Conservation (phyloP, 2,888 invertebrate genomes). For the Tuta absoluta region DNA sequence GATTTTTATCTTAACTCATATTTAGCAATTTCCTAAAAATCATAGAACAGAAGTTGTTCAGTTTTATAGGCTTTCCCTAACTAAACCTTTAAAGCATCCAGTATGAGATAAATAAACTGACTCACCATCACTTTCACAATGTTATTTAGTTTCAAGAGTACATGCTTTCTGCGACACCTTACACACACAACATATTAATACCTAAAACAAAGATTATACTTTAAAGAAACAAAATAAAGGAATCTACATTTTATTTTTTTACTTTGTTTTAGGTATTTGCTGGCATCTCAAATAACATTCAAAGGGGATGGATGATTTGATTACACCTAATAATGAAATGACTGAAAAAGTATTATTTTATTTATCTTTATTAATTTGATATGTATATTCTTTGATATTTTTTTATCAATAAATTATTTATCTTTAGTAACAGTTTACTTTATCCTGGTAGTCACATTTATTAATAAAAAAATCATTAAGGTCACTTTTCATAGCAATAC, state of each 20-base stretch:
- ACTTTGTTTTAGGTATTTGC: slow-evolving; percentile 5
- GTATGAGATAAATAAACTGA: no score
- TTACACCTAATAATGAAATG: not conserved
- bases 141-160: not conserved
- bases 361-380: not conserved
- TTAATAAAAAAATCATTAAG: no score
- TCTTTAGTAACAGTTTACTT: not conserved
- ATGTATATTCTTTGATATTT: not conserved
- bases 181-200: not conserved
- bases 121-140: not conserved
- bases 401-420: not conserved
- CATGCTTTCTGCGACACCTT: not conserved
- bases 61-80: no score
- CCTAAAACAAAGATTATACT: not conserved
- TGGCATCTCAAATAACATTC: not conserved
- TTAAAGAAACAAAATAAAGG: not conserved
- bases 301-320: not conserved
- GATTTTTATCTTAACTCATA: no score
- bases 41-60: no score
- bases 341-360: slow-evolving; percentile 1
- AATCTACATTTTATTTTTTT: not conserved
- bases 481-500: no score
- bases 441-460: not conserved
- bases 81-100: no score
- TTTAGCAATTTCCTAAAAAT: no score